A percentile compares a stretch with the other conserved stretches of the same genome.
Evolutionary conservation across 2,113 vertebrate species (phyloP).

Genomic region (sheep (Ovis aries)): DNA sequence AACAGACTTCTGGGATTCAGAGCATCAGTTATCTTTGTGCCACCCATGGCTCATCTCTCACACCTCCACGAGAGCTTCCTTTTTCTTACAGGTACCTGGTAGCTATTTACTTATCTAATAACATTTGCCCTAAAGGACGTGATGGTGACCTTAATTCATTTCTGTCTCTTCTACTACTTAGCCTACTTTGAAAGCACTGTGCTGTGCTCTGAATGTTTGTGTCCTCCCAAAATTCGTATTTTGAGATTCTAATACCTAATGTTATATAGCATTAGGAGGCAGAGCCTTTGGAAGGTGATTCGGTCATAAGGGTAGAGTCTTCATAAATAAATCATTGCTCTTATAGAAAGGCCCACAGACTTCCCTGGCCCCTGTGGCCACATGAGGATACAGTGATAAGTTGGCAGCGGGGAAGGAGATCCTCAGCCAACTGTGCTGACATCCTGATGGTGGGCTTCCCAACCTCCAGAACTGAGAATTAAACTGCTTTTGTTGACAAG

Average conservation of each 20-base stretch:
- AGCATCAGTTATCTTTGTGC: neutral
- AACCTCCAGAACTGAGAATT: neutral
- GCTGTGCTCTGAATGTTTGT: neutral
- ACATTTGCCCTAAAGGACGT: too few relatives aligned
- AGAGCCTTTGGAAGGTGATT: neutral
- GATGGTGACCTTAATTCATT: neutral
- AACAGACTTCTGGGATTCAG: neutral
- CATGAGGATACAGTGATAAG: neutral
- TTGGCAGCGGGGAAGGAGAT: accelerated
- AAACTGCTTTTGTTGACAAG: neutral
- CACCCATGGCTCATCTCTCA: neutral
- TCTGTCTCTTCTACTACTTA: neutral
- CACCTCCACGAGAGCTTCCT: neutral
- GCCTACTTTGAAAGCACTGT: neutral
- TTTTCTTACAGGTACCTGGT: neutral
- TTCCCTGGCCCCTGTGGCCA: neutral
- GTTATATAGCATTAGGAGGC: neutral
- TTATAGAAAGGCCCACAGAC: neutral
- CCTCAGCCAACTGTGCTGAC: neutral
- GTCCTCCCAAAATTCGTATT: neutral
- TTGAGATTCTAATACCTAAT: neutral
- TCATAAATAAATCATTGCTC: neutral
- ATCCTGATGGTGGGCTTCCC: neutral
- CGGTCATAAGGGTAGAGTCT: neutral
- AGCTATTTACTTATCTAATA: neutral